These are phyloP conservation scores for Aphis craccivora DNA, from an alignment of 1,140 invertebrate genomes.

Conservation along the genomic window DNA sequence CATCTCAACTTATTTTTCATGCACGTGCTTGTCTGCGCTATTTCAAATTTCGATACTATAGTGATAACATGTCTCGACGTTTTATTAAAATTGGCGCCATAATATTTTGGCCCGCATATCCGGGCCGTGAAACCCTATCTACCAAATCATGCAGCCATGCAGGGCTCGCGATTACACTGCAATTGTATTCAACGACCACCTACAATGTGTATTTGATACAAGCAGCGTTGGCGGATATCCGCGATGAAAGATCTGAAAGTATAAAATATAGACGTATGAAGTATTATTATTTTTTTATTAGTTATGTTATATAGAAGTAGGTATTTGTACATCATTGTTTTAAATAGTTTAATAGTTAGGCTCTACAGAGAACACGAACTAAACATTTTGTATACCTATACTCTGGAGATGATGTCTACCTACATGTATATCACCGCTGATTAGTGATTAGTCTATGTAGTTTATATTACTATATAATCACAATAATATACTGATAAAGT, in stretches of 20 bases:
- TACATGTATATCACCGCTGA: background rate
- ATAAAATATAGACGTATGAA: background rate
- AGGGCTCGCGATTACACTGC: background rate
- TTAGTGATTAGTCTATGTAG: background rate
- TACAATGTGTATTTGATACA: slow-evolving; percentile 1
- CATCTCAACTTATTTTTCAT: background rate
- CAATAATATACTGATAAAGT: too few relatives aligned
- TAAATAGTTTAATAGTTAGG: background rate
- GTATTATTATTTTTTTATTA: background rate
- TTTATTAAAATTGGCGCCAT: background rate
- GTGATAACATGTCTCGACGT: background rate
- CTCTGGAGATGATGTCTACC: background rate
- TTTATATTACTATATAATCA: background rate
- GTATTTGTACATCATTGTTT: background rate
- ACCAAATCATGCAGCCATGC: background rate
- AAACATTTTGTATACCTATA: background rate
- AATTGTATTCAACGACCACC: background rate
- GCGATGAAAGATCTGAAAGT: background rate
- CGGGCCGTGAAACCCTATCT: background rate
- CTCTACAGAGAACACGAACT: background rate
- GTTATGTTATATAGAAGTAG: background rate
- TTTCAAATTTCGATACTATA: background rate
- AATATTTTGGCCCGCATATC: slow-evolving; percentile 37
- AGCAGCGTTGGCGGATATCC: slow-evolving; percentile 6
- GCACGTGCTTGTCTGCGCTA: background rate